phyloP scores from a whole-genome alignment of 1,140 invertebrate species.

The Lepidurus apus region DNA sequence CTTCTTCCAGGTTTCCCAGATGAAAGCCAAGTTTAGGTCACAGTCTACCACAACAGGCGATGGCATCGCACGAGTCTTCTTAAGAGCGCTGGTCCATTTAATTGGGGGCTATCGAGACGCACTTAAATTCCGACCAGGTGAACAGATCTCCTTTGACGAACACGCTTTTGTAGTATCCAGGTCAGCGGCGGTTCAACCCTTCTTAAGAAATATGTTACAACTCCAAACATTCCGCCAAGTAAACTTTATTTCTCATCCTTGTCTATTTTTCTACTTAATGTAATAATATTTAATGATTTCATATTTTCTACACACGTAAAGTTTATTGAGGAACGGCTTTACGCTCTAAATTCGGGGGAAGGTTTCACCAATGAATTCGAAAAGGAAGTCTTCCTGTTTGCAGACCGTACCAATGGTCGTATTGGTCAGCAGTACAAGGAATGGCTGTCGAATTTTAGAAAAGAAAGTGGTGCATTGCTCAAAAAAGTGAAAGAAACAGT shows the following conservation, averaged over 20 bases:
- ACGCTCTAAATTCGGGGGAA: constrained; percentile 78
- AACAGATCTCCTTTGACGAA: constrained; percentile 76
- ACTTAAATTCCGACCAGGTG: constrained; percentile 68
- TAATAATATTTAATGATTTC: constrained; percentile 39
- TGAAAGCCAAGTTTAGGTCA: constrained; percentile 65
- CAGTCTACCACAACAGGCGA: constrained; percentile 69
- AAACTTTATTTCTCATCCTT: constrained; percentile 34
- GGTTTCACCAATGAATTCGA: constrained; percentile 94
- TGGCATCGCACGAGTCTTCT: constrained; percentile 81
- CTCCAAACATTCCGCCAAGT: constrained; percentile 93
- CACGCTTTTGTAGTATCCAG: constrained; percentile 80
- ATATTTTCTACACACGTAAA: no score
- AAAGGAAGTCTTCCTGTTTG: constrained; percentile 76
- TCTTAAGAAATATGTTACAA: constrained; percentile 81
- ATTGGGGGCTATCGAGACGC: constrained; percentile 92
- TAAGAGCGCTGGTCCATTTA: constrained; percentile 79
- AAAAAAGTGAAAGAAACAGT: constrained; percentile 61
- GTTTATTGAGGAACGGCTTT: constrained; percentile 88
- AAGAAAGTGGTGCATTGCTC: constrained; percentile 62
- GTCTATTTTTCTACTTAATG: background rate
- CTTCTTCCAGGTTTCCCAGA: constrained; percentile 54
- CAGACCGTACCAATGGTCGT: constrained; percentile 71
- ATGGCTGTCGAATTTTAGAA: constrained; percentile 58
- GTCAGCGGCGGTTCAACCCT: constrained; percentile 73
- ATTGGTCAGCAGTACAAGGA: constrained; percentile 73